A percentile compares a stretch with the other conserved stretches of the same genome.
These are phyloP conservation scores for Metellina segmentata DNA, from an alignment of 2,888 invertebrate species.

Conservation along the genomic window DNA sequence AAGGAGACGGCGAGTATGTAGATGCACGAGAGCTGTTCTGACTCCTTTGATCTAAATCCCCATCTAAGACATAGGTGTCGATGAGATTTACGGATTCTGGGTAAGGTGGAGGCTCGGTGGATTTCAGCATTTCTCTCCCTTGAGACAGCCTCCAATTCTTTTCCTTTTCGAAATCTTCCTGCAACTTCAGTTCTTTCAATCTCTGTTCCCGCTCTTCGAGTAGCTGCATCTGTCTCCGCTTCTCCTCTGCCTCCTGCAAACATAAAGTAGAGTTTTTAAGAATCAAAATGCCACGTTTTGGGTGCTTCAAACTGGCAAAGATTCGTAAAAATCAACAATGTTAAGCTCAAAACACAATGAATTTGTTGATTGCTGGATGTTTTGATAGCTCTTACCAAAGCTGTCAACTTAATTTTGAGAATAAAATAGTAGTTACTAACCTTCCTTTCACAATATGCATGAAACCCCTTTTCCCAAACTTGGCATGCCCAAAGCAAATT, in stretches of 20 bases:
- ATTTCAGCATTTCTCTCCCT: constrained; percentile 59
- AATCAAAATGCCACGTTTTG: no score
- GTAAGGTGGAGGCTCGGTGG: constrained; percentile 3
- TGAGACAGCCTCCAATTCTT: constrained; percentile 70
- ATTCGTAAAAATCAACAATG: no score
- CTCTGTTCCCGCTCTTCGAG: constrained; percentile 79
- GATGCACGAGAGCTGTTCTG: constrained; percentile 30
- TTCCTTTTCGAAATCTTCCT: constrained; percentile 67
- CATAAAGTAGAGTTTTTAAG: no score
- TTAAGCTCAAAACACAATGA: no score
- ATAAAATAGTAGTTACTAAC: no score
- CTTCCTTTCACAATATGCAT: no score
- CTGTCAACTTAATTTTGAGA: no score
- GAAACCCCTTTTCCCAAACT: no score
- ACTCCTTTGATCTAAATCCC: constrained; percentile 13
- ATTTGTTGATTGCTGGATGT: no score
- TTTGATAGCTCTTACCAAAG: no score
- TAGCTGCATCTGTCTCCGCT: constrained; percentile 79
- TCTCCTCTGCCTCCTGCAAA: constrained; percentile 79
- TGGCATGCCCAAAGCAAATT: no score
- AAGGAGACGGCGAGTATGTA: constrained; percentile 39
- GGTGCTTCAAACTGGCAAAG: no score
- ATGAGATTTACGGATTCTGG: constrained; percentile 16
- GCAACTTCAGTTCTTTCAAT: constrained; percentile 49
- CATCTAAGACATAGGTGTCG: constrained; percentile 21